Evolutionary conservation across 2,888 invertebrate genomes (phyloP).

Genomic region (Ochropleura leucogaster): DNA sequence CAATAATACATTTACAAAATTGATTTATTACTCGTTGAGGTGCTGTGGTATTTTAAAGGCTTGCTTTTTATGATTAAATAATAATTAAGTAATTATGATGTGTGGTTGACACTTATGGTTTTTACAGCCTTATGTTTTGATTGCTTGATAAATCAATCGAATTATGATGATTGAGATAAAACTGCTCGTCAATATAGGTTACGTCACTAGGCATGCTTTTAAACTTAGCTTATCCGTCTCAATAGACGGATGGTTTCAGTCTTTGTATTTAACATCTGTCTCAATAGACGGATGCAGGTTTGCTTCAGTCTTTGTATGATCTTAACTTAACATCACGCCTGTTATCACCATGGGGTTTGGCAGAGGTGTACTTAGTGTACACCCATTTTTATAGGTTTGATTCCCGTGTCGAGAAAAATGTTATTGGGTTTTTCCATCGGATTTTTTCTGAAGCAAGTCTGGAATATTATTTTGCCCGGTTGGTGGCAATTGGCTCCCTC

Average conservation of each 20-base stretch:
- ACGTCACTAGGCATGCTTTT: no score
- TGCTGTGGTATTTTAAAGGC: constrained; percentile 33
- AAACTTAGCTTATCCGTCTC: background rate
- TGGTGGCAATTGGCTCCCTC: no score
- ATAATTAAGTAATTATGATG: constrained; percentile 35
- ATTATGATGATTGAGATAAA: background rate
- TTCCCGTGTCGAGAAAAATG: no score
- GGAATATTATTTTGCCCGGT: no score
- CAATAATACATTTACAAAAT: constrained; percentile 54
- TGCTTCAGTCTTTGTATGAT: background rate
- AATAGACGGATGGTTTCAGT: background rate
- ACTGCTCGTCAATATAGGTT: background rate
- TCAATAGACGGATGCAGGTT: no score
- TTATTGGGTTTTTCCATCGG: no score
- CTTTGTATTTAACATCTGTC: background rate
- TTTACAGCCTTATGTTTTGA: background rate
- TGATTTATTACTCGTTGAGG: constrained; percentile 49
- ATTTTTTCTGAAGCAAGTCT: no score
- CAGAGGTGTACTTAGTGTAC: no score
- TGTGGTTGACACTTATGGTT: constrained; percentile 16
- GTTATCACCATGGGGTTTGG: no score
- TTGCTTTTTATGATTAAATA: constrained; percentile 34
- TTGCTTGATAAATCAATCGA: background rate
- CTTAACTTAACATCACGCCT: background rate
- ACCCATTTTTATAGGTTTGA: no score